A percentile compares a stretch with the other conserved stretches of the same genome.
Conservation (phyloP, 2,888 invertebrate genomes). For the Mythimna albipuncta region DNA sequence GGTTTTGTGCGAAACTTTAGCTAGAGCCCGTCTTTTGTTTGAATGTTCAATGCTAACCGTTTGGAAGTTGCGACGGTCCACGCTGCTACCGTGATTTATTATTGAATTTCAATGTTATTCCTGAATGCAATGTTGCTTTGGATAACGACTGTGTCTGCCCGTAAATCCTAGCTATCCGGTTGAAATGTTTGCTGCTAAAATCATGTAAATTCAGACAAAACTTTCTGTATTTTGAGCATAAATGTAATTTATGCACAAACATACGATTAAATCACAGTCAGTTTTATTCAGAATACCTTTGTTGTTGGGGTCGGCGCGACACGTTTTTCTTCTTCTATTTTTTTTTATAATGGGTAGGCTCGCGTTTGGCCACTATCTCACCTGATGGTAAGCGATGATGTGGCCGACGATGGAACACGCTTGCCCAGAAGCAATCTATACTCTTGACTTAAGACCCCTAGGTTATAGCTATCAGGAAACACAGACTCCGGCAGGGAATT, state of each 20-base stretch:
- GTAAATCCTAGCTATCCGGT: slow-evolving; percentile 19
- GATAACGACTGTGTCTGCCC: slow-evolving; percentile 27
- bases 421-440: too few species aligned
- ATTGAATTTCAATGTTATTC: slow-evolving; percentile 71
- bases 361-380: too few species aligned
- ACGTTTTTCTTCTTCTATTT: too few species aligned
- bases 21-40: slow-evolving; percentile 75
- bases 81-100: slow-evolving; percentile 70
- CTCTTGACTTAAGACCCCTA: too few species aligned
- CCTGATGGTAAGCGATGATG: too few species aligned
- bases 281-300: neutral
- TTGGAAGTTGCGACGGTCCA: slow-evolving; percentile 68
- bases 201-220: slow-evolving; percentile 19
- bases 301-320: neutral
- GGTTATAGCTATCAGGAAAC: too few species aligned
- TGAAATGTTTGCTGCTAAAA: slow-evolving; percentile 22
- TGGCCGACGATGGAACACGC: too few species aligned
- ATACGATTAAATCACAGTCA: neutral
- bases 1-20: slow-evolving; percentile 73
- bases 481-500: too few species aligned
- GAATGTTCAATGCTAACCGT: slow-evolving; percentile 70
- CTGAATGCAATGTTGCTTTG: slow-evolving; percentile 46
- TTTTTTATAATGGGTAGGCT: too few species aligned
- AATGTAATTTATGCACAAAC: neutral
- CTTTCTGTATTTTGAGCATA: slow-evolving; percentile 4